Evolutionary conservation across 23 tunicate species (phyloP), one percentile per base, ranked within the genome.

Genomic region (Corella eumyota): DNA sequence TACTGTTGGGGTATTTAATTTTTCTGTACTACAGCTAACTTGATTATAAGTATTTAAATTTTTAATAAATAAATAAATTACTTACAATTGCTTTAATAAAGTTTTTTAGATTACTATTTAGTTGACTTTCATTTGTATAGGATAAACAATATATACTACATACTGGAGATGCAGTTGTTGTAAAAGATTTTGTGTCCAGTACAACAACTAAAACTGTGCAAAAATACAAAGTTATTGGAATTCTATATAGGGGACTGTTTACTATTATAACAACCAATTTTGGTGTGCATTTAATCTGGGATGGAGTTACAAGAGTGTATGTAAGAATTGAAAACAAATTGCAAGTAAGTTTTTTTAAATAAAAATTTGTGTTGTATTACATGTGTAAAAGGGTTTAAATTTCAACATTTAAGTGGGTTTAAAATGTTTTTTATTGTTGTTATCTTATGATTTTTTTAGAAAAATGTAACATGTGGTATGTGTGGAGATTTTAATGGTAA

Each of bases 251-350:
- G 36, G 85, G 77, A 25, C 57, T 60, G 20, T 69, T 58, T 36
- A 25, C 51, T 3, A 30, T 69, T 30, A 26, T 69, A 11, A 46
- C 58, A 15, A 69, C 79, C 32, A 54, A 61, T 32, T 51, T 36
- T 28, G 85, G 76, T 17, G 15, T 77, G 9, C 25, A 54, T 7
- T 17, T 77, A 15, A 44, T 60, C 2, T 77, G 85, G 85, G 85
- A 77, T 45, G 36, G 54, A 31, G 61, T 36, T 13, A 77, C 85
- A n/a, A 63, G 79, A 47, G 61, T 77, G 23, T 77, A 77, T 34
- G 31, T 77, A 29, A 64, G 58, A 33, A 22, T 77, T 13, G 50
- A 30, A 2, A 9, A 68, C 7, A 28, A 21, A 22, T 34, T 55
- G 13, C 44, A 58, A 35, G 77, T 71, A 71, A 61, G 24, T 56